Evolutionary conservation across 1,140 invertebrate genomes (phyloP).

Genomic region (Drosophila nigrodunni): DNA sequence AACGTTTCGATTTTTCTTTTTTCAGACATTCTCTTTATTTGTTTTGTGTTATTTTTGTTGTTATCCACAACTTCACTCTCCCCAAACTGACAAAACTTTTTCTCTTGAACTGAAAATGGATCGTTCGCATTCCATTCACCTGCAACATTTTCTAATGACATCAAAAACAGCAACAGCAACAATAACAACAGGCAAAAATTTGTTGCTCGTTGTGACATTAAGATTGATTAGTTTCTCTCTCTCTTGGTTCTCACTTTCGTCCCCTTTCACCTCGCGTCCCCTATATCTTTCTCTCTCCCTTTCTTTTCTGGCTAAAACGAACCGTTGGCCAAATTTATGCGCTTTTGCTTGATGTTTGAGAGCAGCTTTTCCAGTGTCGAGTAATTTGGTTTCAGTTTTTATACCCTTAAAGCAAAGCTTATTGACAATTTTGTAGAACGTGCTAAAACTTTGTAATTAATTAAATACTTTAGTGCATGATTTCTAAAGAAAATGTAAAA

Average conservation of each 20-base stretch:
- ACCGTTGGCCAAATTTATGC: slow-evolving; percentile 66
- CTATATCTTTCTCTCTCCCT: not conserved
- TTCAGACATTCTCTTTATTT: slow-evolving; percentile 11
- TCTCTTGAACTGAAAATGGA: slow-evolving; percentile 54
- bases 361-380: slow-evolving; percentile 52
- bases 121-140: slow-evolving; percentile 75
- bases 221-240: slow-evolving; percentile 78
- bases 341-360: slow-evolving; percentile 52
- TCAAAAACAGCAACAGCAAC: slow-evolving; percentile 60
- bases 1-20: slow-evolving; percentile 63
- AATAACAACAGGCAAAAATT: slow-evolving; percentile 64
- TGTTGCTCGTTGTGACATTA: slow-evolving; percentile 70
- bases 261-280: not conserved
- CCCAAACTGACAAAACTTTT: slow-evolving; percentile 47
- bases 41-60: slow-evolving; percentile 6
- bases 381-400: slow-evolving; percentile 34
- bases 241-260: not conserved
- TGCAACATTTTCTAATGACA: slow-evolving; percentile 82
- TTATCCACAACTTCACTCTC: slow-evolving; percentile 9
- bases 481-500: too few species aligned
- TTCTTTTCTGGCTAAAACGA: slow-evolving; percentile 18
- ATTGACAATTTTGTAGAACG: not conserved
- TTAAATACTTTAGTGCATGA: not conserved
- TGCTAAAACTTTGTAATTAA: not conserved
- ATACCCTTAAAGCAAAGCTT: slow-evolving; percentile 18